Conservation (phyloP, 1,140 invertebrate species). For the Orussus abietinus region DNA sequence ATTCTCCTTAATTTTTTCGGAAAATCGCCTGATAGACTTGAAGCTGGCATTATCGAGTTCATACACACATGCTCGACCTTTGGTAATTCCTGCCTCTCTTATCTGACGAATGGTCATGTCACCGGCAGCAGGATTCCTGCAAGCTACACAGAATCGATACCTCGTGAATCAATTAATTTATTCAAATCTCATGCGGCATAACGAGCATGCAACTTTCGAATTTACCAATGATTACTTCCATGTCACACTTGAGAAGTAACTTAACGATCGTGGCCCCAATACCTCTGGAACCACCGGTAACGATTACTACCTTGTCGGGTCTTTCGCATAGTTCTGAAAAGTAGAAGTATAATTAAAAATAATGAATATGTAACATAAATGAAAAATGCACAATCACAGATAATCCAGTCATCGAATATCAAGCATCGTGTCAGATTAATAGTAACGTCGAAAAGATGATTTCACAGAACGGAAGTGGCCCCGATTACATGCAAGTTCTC, state of each 20-base stretch:
- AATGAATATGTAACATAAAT: slow-evolving; percentile 2
- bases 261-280: slow-evolving; percentile 80
- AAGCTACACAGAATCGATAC: slow-evolving; percentile 54
- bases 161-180: slow-evolving; percentile 11
- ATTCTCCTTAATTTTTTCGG: slow-evolving; percentile 60
- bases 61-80: slow-evolving; percentile 53
- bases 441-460: neutral
- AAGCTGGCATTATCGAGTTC: slow-evolving; percentile 63
- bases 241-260: slow-evolving; percentile 73
- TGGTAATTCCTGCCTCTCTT: slow-evolving; percentile 51
- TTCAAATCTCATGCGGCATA: slow-evolving; percentile 7
- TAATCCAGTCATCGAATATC: neutral
- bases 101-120: slow-evolving; percentile 56
- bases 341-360: slow-evolving; percentile 17
- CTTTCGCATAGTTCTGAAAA: slow-evolving; percentile 57
- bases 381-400: neutral
- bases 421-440: neutral
- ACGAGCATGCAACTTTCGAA: slow-evolving; percentile 1
- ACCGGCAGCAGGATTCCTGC: slow-evolving; percentile 62
- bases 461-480: too few species aligned
- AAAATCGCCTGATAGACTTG: slow-evolving; percentile 74
- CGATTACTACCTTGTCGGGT: slow-evolving; percentile 70
- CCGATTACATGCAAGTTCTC: neutral
- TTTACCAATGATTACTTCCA: slow-evolving; percentile 80
- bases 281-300: slow-evolving; percentile 84